phyloP scores from a whole-genome alignment of 2,113 vertebrate genomes.

The Gallinago media region DNA sequence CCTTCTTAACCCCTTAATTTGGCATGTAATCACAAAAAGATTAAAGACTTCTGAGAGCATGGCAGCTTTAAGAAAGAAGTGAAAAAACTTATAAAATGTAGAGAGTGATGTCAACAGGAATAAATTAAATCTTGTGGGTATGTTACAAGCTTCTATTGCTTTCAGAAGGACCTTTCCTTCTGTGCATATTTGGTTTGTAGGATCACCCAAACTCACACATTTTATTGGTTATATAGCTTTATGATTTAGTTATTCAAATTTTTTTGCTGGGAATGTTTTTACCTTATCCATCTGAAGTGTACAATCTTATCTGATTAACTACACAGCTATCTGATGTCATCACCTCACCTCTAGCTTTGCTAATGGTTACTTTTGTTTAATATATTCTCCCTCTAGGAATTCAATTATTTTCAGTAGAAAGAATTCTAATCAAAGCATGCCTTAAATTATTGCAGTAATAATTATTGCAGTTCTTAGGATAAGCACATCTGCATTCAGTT shows the following conservation, averaged over 20 bases:
- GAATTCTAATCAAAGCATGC: not conserved
- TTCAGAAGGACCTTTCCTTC: not conserved
- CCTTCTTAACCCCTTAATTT: constrained; percentile 14
- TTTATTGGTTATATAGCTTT: not conserved
- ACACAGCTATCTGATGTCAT: not conserved
- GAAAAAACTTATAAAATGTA: not conserved
- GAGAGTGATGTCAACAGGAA: not conserved
- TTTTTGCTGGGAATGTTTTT: not conserved
- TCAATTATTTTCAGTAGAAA: not conserved
- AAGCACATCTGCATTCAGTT: not conserved
- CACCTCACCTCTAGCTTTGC: not conserved
- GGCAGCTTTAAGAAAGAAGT: not conserved
- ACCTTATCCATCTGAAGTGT: not conserved
- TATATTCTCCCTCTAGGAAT: not conserved
- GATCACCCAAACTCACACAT: not conserved
- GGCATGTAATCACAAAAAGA: not conserved
- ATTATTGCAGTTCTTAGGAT: not conserved
- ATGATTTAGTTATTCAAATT: not conserved
- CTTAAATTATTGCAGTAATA: not conserved
- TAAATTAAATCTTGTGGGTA: not conserved
- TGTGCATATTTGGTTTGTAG: not conserved
- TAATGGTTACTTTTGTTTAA: not conserved
- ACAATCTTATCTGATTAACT: not conserved
- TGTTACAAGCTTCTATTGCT: not conserved
- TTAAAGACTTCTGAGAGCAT: not conserved